A percentile compares a stretch with the other conserved stretches of the same genome.
Conservation (phyloP, 2,888 invertebrate genomes). For the Nasonovia ribisnigri region DNA sequence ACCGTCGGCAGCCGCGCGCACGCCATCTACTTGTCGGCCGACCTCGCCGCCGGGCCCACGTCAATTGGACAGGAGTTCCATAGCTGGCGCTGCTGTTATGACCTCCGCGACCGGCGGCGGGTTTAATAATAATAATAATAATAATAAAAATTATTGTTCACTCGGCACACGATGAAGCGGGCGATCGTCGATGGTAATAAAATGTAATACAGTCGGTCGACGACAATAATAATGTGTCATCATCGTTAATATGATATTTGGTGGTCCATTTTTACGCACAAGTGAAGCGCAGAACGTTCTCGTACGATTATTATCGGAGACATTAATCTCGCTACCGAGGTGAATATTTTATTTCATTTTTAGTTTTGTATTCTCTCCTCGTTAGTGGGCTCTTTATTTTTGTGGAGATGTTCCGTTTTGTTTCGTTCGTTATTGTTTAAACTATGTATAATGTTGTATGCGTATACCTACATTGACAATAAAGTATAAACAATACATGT, state of each 20-base stretch:
- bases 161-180: too few species aligned
- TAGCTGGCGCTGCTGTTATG: slow-evolving; percentile 58
- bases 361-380: not conserved
- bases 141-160: too few species aligned
- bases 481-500: too few species aligned
- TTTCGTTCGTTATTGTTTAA: not conserved
- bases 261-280: not conserved
- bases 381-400: not conserved
- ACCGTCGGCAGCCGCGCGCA: not conserved
- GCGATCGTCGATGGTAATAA: not conserved
- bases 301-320: not conserved
- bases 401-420: not conserved
- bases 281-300: not conserved
- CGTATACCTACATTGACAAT: too few species aligned
- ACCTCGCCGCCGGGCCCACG: not conserved
- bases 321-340: not conserved
- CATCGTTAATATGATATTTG: too few species aligned
- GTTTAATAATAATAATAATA: too few species aligned
- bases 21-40: slow-evolving; percentile 37
- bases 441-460: not conserved
- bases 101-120: not conserved
- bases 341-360: not conserved
- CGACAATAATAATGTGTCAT: too few species aligned
- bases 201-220: too few species aligned
- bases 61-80: not conserved